Percentiles rank a stretch among this genome's conserved stretches.
Evolutionary conservation across 2,113 vertebrate species (phyloP).

Genomic region (Laticauda colubrina): DNA sequence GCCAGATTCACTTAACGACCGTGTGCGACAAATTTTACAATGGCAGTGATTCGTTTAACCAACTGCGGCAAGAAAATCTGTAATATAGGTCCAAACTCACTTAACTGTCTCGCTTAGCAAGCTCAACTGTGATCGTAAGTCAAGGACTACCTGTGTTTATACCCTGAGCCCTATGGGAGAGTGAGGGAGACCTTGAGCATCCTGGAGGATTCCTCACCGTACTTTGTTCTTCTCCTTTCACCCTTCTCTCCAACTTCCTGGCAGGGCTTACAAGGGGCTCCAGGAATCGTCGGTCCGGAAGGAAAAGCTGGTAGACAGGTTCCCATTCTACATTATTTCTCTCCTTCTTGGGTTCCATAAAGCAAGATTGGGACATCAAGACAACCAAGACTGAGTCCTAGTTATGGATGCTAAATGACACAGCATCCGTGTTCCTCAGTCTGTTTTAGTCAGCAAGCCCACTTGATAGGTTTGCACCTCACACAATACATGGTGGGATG

Average conservation of each 20-base stretch:
- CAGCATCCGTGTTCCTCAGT: too few species aligned
- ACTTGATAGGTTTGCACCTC: background rate
- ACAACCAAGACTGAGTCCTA: background rate
- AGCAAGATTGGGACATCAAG: background rate
- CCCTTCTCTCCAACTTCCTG: constrained; percentile 19
- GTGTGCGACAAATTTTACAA: too few species aligned
- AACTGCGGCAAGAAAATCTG: too few species aligned
- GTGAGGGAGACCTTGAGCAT: background rate
- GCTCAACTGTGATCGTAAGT: too few species aligned
- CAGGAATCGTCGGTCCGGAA: constrained; percentile 70
- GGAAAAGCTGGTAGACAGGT: constrained; percentile 78
- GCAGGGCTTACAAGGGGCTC: constrained; percentile 77
- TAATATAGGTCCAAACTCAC: too few species aligned
- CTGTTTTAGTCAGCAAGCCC: background rate
- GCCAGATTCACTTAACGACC: too few species aligned
- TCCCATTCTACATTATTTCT: constrained; percentile 61
- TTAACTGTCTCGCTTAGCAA: too few species aligned
- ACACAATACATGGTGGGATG: background rate
- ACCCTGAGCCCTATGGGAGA: background rate
- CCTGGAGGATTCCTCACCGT: background rate
- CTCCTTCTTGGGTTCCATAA: background rate
- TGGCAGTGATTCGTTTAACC: too few species aligned
- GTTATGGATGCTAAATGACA: too few species aligned
- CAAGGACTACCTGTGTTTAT: too few species aligned
- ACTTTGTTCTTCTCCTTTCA: background rate